phyloP scores from a whole-genome alignment of 2,888 invertebrate genomes.

The Steromphala cineraria region DNA sequence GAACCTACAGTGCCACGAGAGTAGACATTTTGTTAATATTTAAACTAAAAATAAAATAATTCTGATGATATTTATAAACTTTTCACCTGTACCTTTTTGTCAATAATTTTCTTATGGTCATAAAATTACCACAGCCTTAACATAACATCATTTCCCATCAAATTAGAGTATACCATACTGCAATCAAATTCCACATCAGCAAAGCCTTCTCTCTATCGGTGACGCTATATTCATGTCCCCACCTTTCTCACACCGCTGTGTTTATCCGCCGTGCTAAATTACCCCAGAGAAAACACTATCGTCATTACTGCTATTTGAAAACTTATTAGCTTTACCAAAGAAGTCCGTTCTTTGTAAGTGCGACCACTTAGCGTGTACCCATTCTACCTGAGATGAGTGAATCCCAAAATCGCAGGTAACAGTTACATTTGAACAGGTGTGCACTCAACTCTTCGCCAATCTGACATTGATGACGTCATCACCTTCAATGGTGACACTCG shows the following conservation, averaged over 20 bases:
- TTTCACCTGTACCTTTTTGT: too few relatives aligned
- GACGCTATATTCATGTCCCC: too few relatives aligned
- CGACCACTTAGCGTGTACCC: neutral
- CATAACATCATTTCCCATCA: too few relatives aligned
- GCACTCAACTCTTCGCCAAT: neutral
- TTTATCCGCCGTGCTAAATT: neutral
- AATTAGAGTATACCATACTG: too few relatives aligned
- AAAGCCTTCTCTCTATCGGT: too few relatives aligned
- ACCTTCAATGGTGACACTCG: conserved; percentile 4
- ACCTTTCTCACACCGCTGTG: neutral
- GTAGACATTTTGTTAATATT: too few relatives aligned
- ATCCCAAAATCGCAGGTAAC: neutral
- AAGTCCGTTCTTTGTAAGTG: neutral
- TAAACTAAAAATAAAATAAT: too few relatives aligned
- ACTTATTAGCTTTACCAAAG: conserved; percentile 10
- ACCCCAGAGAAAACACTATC: conserved; percentile 11
- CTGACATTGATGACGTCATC: conserved; percentile 10
- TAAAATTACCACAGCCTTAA: too few relatives aligned
- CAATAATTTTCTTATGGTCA: too few relatives aligned
- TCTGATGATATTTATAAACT: too few relatives aligned
- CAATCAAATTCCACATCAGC: too few relatives aligned
- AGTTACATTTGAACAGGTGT: conserved; percentile 1
- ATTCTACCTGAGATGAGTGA: neutral
- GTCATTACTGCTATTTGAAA: conserved; percentile 16
- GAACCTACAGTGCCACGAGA: too few relatives aligned